Evolutionary conservation across 1,140 invertebrate genomes (phyloP).

Genomic region (Papilio glaucus): DNA sequence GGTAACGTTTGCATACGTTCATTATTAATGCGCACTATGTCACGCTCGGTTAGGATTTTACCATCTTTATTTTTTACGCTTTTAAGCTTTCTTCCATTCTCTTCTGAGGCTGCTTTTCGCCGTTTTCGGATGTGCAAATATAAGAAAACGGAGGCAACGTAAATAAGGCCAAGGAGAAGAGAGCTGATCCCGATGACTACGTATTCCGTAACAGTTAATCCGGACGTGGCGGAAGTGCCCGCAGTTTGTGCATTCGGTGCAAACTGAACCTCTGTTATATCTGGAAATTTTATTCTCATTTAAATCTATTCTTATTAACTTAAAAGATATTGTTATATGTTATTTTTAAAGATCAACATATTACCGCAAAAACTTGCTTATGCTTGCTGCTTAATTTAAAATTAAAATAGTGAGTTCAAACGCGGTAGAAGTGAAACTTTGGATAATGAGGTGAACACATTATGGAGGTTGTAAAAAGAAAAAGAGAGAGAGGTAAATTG

Average conservation of each 20-base stretch:
- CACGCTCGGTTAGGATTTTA: conserved; percentile 67
- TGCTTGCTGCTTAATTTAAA: no score
- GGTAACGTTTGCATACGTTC: conserved; percentile 63
- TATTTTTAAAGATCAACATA: no score
- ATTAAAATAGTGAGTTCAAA: no score
- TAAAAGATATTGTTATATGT: no score
- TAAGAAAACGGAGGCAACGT: conserved; percentile 91
- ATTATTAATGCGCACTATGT: conserved; percentile 73
- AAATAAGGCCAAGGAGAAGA: conserved; percentile 90
- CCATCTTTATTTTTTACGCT: conserved; percentile 69
- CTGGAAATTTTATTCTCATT: conserved; percentile 74
- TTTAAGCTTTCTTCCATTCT: conserved; percentile 59
- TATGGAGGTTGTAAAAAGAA: no score
- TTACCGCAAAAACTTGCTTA: no score
- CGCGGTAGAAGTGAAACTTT: no score
- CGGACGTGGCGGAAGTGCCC: conserved; percentile 67
- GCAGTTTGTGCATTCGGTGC: conserved; percentile 86
- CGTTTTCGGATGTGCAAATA: conserved; percentile 89
- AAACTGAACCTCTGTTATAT: conserved; percentile 91
- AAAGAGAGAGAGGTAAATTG: no score
- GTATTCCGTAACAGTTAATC: conserved; percentile 88
- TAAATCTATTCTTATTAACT: not conserved
- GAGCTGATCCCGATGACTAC: conserved; percentile 92
- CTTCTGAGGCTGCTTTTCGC: conserved; percentile 67
- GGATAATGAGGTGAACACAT: no score